Conservation (phyloP, 2,113 vertebrate species). For the Hoplias malabaricus region DNA sequence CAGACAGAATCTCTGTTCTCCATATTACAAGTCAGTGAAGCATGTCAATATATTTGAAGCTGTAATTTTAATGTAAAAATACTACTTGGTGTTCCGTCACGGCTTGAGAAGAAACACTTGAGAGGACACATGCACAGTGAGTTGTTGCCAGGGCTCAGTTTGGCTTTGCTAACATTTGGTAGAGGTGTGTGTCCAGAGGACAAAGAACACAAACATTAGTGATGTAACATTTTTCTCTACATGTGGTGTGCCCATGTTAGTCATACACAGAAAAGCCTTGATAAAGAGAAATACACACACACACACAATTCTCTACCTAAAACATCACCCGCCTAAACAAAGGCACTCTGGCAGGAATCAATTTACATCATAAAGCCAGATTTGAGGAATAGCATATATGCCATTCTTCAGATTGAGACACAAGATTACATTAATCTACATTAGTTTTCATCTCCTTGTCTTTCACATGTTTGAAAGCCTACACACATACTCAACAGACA, state of each 20-base stretch:
- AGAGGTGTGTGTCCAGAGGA: neutral
- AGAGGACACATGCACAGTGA: neutral
- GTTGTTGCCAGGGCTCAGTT: neutral
- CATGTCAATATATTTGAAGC: no score
- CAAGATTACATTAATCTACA: neutral
- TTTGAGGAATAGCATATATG: neutral
- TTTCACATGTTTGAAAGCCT: neutral
- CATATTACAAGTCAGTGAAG: no score
- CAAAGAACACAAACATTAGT: constrained; percentile 6
- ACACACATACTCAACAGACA: neutral
- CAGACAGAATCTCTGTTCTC: no score
- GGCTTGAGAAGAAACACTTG: neutral
- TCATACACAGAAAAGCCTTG: neutral
- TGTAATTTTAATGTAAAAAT: no score
- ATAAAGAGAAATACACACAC: neutral
- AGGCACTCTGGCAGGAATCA: neutral
- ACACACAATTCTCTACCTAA: neutral
- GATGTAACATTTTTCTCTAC: neutral
- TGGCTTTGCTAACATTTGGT: neutral
- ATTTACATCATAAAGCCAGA: neutral
- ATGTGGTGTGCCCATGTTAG: neutral
- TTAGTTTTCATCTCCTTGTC: neutral
- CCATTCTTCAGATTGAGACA: neutral
- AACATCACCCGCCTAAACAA: constrained; percentile 9
- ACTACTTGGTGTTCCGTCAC: no score